Base-by-base conservation (phyloP, 1,140 invertebrate species). In the Glossosoma conforme region DNA sequence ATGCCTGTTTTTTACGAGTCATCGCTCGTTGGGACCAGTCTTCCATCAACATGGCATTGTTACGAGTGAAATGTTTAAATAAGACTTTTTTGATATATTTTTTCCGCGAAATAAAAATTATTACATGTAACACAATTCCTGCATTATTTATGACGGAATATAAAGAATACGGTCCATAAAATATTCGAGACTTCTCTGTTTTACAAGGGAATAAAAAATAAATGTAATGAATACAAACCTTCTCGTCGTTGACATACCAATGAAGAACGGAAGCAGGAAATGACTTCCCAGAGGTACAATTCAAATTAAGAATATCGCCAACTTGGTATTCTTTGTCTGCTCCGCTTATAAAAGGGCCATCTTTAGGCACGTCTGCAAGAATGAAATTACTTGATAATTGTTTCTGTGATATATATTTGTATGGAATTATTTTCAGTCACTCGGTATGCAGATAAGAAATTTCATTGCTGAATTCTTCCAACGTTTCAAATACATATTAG, bases 201-300 rank as follows among this genome's bases (percentile, higher is more conserved):
- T n/a, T n/a, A n/a, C n/a, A n/a, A n/a, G n/a, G n/a, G n/a, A n/a
- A 44, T 10, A 44, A 13, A 13, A 36, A 13, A 21, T 14, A 24
- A 21, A 19, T 4, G 32, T 28, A 48, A 25, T 19, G 22, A 32
- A 14, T 14, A 70, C 73, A 74, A 75, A 90, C 88, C 78, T 82
- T 79, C 61, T 82, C 75, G 54, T 86, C 86, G 65, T 91, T 90
- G 65, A 91, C 86, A 70, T 82, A 89, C 87, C 87, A 91, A 62
- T 81, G 81, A 21, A 91, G 74, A 43, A 79, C 72, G 8, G 87
- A 85, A 19, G 83, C 79, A 17, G 88, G 88, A 66, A 83, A 83
- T 38, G 87, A 89, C 64, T 83, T 85, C 24, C 82, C 84, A 17
- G 87, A 91, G 14, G 87, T 90, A 65, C 89, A 92, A 69, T 91